These are phyloP conservation scores for Poeciliopsis paucimaculata DNA, from an alignment of 2,797 vertebrate genomes.

Conservation along the genomic window DNA sequence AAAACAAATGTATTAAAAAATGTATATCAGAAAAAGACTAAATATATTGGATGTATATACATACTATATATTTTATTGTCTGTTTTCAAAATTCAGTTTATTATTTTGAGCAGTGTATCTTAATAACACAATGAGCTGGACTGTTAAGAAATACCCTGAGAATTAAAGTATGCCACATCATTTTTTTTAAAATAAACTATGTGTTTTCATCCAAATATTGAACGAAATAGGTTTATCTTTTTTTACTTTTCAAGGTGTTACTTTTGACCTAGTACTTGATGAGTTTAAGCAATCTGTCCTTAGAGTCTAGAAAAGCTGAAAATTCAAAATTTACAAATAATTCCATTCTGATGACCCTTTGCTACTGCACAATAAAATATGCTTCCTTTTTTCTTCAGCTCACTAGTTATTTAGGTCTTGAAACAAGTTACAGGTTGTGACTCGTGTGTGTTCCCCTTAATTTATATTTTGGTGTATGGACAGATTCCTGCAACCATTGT, in stretches of 20 bases:
- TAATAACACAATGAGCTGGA: neutral
- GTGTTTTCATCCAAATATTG: neutral
- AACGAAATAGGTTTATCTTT: neutral
- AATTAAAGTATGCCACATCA: neutral
- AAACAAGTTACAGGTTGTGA: constrained; percentile 25
- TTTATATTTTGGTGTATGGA: constrained; percentile 35
- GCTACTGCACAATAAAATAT: constrained; percentile 1
- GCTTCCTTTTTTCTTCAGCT: constrained; percentile 17
- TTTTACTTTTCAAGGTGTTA: neutral
- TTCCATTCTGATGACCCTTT: neutral
- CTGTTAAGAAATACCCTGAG: constrained; percentile 5
- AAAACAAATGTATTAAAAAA: neutral
- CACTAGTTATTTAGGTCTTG: constrained; percentile 14
- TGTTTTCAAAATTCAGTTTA: neutral
- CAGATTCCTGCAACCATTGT: constrained; percentile 36
- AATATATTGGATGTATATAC: neutral
- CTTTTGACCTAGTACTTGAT: neutral
- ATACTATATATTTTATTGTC: neutral
- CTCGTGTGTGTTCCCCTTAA: constrained; percentile 28
- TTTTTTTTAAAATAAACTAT: neutral
- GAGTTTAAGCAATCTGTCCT: neutral
- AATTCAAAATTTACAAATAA: constrained; percentile 5
- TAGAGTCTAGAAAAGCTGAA: neutral
- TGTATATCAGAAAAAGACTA: neutral
- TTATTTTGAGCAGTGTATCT: neutral